A percentile compares a stretch with the other conserved stretches of the same genome.
These are phyloP conservation scores for Desmophyllum pertusum DNA, from an alignment of 92 coral and sea anemone species.

Conservation along the genomic window DNA sequence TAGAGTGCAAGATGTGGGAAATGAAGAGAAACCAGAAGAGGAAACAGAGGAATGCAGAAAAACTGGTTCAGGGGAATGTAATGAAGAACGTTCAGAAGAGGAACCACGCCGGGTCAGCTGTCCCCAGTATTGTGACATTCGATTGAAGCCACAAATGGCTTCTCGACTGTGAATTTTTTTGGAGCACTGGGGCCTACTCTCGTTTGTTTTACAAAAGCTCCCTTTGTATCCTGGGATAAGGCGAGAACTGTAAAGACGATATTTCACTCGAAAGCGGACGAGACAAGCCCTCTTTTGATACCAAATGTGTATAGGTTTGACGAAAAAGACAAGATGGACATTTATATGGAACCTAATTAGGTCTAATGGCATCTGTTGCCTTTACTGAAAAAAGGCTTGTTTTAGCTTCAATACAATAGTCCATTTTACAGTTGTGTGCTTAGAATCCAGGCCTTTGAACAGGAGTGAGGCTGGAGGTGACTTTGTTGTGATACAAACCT, in stretches of 20 bases:
- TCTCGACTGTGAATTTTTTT: background rate
- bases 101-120: conserved; percentile 35
- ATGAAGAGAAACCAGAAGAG: too few species aligned
- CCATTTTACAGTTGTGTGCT: too few species aligned
- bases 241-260: background rate
- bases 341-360: conserved; percentile 14
- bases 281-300: conserved; percentile 21
- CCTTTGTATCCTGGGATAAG: conserved; percentile 3
- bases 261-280: conserved; percentile 7
- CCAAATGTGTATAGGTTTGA: conserved; percentile 18
- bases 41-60: too few species aligned
- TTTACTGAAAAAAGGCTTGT: conserved; percentile 18
- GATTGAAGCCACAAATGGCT: conserved; percentile 1
- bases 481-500: too few species aligned
- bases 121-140: conserved; percentile 1
- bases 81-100: too few species aligned
- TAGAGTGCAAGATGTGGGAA: too few species aligned
- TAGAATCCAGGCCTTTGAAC: too few species aligned
- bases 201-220: background rate
- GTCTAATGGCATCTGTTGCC: conserved; percentile 14
- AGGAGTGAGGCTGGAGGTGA: too few species aligned
- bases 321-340: background rate
- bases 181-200: conserved; percentile 28
- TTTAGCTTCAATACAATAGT: conserved; percentile 49
- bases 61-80: too few species aligned